Evolutionary conservation across 2,113 vertebrate species (phyloP), one percentile per base, ranked within the genome.

Genomic region (Seriola quinqueradiata): DNA sequence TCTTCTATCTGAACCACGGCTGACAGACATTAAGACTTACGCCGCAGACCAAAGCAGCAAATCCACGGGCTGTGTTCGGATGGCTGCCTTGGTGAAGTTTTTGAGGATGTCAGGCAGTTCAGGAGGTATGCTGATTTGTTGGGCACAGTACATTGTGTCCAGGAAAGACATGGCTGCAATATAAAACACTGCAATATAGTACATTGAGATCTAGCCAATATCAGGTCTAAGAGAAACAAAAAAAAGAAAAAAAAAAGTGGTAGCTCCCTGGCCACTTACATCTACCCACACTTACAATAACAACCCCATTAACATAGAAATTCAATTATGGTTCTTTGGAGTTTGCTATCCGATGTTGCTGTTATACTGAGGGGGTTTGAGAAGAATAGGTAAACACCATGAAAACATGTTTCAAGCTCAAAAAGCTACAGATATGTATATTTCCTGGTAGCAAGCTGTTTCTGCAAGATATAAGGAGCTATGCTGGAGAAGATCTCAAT

Each of bases 11-110:
- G 0, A 77, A 77, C 32, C 36, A 38, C 36, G 11, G 8, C 8
- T 46, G 77, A 77, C 42, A 46, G 21, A 60, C 8, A 66, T 54
- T 44, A 12, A 36, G 50, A 95, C 97, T 97, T 90, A 99, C 97
- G 94, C 96, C 19, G 95, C 95, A 48, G 97, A 95, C 98, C 98
- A 99, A 86, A 92, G 93, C 79, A 99, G 93, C 83, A 98, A 73
- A 73, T 99, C 97, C 13, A 46, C 77, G 8, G 98, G 98, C 79
- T 99, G 98, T 8, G 97, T 98, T 77, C 96, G 95, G 80, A 99
- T 96, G 67, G 97, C 97, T 65, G 97, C 97, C 92, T 98, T 99
- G 21, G 97, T 97, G 92, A 97, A 99, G 87, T 97, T 95, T 89
- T 99, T 99, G 55, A 99, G 92, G 83, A 99, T 95, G 82, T 97